Evolutionary conservation across 2,113 vertebrate species (phyloP).

Genomic region (Microtus oregoni): DNA sequence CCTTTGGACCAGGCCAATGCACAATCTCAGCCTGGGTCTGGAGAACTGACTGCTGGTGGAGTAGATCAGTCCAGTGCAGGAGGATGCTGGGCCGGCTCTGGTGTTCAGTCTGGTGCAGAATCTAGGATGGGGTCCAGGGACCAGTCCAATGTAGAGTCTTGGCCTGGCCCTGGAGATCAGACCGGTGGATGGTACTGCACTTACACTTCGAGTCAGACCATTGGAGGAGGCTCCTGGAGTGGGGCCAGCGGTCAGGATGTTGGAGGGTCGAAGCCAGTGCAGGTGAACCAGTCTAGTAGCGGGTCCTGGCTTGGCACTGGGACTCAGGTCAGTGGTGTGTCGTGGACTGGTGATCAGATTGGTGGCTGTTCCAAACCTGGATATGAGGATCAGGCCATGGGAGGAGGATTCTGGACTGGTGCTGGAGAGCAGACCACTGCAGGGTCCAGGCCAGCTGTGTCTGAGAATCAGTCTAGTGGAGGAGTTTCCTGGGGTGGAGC

Average conservation of each 20-base stretch:
- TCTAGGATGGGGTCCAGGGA: neutral
- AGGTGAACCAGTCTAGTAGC: conserved; percentile 6
- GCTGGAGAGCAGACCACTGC: neutral
- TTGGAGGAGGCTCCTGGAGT: conserved; percentile 55
- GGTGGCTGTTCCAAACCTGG: conserved; percentile 52
- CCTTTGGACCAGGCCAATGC: conserved; percentile 24
- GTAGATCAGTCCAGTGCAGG: conserved; percentile 42
- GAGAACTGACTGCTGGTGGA: conserved; percentile 2
- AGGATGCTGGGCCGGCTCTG: conserved; percentile 48
- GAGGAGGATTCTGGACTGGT: conserved; percentile 34
- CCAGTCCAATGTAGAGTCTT: conserved; percentile 21
- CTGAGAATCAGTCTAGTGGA: conserved; percentile 34
- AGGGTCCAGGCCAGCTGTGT: conserved; percentile 4
- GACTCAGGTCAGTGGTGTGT: neutral
- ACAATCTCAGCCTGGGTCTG: conserved; percentile 56
- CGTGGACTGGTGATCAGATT: conserved; percentile 20
- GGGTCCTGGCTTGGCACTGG: conserved; percentile 53
- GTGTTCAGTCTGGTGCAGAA: conserved; percentile 25
- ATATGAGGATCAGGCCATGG: conserved; percentile 44
- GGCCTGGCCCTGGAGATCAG: conserved; percentile 19
- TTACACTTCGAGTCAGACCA: conserved; percentile 55
- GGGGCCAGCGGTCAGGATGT: neutral
- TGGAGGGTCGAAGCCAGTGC: conserved; percentile 2
- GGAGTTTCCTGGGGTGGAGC: neutral
- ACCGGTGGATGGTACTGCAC: conserved; percentile 55